Evolutionary conservation across 2,888 invertebrate genomes (phyloP).

Genomic region (Apamea epomidion): DNA sequence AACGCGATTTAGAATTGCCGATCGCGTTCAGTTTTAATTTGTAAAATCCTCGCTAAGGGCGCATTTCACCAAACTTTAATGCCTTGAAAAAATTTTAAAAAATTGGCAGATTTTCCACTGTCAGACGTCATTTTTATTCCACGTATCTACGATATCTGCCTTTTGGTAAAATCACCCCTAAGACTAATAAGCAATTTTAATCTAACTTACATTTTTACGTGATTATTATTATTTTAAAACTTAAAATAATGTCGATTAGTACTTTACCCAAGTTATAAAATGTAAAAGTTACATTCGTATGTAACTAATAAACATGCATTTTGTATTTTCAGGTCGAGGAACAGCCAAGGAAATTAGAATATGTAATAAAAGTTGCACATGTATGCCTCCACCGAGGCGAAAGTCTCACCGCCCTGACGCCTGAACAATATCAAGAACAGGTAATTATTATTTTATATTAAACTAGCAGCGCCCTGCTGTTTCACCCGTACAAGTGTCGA

Average conservation of each 20-base stretch:
- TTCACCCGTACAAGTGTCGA: no score
- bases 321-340: conserved; percentile 94
- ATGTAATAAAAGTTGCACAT: conserved; percentile 98
- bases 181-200: no score
- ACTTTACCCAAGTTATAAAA: not conserved
- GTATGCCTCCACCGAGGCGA: conserved; percentile 95
- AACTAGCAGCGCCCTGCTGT: no score
- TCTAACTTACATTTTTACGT: not conserved
- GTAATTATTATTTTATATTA: conserved; percentile 67
- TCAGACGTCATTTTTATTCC: no score
- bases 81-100: no score
- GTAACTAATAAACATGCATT: not conserved
- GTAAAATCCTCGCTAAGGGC: no score
- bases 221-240: not conserved
- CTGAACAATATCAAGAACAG: conserved; percentile 94
- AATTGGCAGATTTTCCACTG: no score
- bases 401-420: conserved; percentile 92
- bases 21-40: no score
- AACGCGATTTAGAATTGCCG: no score
- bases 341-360: conserved; percentile 99
- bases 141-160: no score
- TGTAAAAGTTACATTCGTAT: not conserved
- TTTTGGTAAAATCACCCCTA: no score
- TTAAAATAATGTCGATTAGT: not conserved
- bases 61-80: no score